Evolutionary conservation across 2,113 vertebrate genomes (phyloP), one percentile per base, ranked within the genome.

Genomic region (Pterocles orientalis): DNA sequence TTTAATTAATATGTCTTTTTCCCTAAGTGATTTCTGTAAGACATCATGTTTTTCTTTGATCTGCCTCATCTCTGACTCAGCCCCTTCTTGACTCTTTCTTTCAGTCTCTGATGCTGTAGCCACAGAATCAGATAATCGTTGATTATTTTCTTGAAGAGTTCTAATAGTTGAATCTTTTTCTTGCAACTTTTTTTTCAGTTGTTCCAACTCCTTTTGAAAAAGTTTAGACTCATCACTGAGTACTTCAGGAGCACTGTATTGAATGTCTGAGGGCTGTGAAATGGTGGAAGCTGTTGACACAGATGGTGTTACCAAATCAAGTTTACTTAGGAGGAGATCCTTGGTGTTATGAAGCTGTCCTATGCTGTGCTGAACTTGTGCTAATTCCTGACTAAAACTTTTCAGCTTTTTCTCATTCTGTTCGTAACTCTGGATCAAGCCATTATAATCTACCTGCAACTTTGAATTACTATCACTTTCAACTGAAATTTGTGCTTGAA

Each of bases 1-100:
- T 98, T 99, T 99, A 97, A 99, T 99, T 79, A 99, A 96, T 73
- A 99, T 97, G 95, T 99, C 99, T 94, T 99, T 99, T 92, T 99
- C 99, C 89, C 98, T 98, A 48, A 99, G 98, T 0, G 99, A 98
- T 47, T 98, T 98, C 91, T 99, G 99, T n/a, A 99, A 95, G 26
- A 98, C 87, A 28, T 99, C 99, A 11, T 98, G 97, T 78, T 98
- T 98, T 75, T 98, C 99, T 82, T 94, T 98, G 12, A 99, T 95
- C 91, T 98, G 98, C 77, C 97, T 98, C 5, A 98, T 91, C 96
- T 99, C 99, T 65, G 98, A 98, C 3, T 97, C 98, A 5, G 94
- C 65, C 47, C 94, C 98, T 56, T 98, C 96, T 2, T 98, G 98
- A 75, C 90, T 97, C 70, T 97, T 98, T 70, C 98, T 98, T 88